Percentiles rank a stretch among this genome's conserved stretches.
Conservation (phyloP, 1,140 invertebrate genomes). For the Condylostylus longicornis region DNA sequence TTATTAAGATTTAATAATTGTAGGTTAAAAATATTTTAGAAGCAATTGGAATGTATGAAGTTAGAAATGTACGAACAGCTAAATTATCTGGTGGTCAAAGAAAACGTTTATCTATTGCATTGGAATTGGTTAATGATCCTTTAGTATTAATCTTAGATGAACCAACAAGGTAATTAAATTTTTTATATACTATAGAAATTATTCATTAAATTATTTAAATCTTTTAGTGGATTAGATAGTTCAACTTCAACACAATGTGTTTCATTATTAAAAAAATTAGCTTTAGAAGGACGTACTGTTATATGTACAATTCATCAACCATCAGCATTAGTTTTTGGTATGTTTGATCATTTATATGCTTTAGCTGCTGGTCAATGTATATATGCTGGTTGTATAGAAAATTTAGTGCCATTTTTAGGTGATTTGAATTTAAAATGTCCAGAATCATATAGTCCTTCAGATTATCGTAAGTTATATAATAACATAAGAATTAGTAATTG, state of each 20-base stretch:
- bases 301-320: constrained; percentile 91
- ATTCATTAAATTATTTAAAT: not conserved
- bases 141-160: constrained; percentile 86
- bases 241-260: constrained; percentile 81
- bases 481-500: not conserved
- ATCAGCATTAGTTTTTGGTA: constrained; percentile 68
- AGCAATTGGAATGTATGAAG: constrained; percentile 47
- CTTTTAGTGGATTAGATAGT: constrained; percentile 75
- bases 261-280: constrained; percentile 61
- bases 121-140: constrained; percentile 74
- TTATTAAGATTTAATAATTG: constrained; percentile 14
- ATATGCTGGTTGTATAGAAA: constrained; percentile 58
- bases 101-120: constrained; percentile 73
- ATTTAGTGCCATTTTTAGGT: constrained; percentile 61
- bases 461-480: constrained; percentile 56
- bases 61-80: constrained; percentile 47
- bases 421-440: constrained; percentile 61
- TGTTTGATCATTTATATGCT: constrained; percentile 81
- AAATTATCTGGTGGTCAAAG: constrained; percentile 74
- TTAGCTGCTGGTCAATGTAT: constrained; percentile 67
- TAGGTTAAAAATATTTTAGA: constrained; percentile 57
- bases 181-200: not conserved
- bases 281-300: constrained; percentile 74
- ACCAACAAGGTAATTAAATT: constrained; percentile 64
- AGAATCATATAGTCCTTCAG: constrained; percentile 77